Evolutionary conservation across 2,888 invertebrate genomes (phyloP).

Genomic region (Lacanobia wlatinum): DNA sequence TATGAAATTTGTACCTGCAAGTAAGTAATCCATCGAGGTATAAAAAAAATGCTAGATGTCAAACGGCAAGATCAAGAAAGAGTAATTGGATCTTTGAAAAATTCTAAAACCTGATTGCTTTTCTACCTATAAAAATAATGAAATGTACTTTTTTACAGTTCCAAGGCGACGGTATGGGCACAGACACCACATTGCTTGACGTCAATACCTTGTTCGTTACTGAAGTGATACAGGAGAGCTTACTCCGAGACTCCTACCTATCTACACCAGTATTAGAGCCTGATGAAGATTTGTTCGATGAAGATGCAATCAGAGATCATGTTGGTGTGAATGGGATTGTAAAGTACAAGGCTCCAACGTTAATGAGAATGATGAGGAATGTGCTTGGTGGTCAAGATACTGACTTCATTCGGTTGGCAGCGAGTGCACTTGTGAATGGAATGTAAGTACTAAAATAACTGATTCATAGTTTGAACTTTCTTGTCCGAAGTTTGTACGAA

Average conservation of each 20-base stretch:
- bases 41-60: not conserved
- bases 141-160: conserved; percentile 69
- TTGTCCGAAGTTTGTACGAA: no score
- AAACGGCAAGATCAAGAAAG: not conserved
- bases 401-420: conserved; percentile 78
- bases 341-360: conserved; percentile 81
- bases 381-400: conserved; percentile 70
- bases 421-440: conserved; percentile 72
- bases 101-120: not conserved
- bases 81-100: not conserved
- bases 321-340: conserved; percentile 71
- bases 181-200: conserved; percentile 75
- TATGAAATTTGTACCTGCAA: not conserved
- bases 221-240: conserved; percentile 84
- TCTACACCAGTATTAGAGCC: conserved; percentile 71
- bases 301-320: conserved; percentile 74
- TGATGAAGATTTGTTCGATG: conserved; percentile 70
- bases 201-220: conserved; percentile 81
- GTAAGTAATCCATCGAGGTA: not conserved
- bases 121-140: not conserved
- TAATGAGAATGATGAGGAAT: conserved; percentile 79
- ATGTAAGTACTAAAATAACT: conserved; percentile 67
- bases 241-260: conserved; percentile 77
- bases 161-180: conserved; percentile 67
- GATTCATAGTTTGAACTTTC: not conserved